These are phyloP conservation scores for Carollia perspicillata DNA, from an alignment of 2,113 vertebrate species.

Conservation along the genomic window DNA sequence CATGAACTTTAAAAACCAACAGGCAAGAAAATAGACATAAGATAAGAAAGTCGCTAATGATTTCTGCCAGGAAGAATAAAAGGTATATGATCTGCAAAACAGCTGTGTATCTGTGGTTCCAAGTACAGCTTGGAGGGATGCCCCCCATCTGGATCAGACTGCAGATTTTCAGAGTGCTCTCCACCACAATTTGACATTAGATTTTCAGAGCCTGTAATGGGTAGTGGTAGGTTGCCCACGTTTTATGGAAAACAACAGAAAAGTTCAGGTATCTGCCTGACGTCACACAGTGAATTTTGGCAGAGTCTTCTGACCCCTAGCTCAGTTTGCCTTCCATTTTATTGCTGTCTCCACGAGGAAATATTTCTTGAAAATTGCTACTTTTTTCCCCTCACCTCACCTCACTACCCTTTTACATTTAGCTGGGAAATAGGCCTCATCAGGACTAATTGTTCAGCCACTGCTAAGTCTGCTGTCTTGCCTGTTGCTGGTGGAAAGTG, in stretches of 20 bases:
- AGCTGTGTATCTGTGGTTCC: constrained; percentile 7
- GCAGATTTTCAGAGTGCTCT: neutral
- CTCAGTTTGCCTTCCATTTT: neutral
- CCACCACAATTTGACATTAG: neutral
- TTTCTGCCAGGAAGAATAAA: neutral
- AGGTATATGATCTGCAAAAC: neutral
- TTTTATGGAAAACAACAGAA: neutral
- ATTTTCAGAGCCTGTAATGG: neutral
- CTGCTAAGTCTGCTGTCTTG: constrained; percentile 75
- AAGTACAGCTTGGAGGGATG: neutral
- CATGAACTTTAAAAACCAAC: neutral
- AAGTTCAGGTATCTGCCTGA: neutral
- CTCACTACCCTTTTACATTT: constrained; percentile 63
- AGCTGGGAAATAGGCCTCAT: constrained; percentile 81
- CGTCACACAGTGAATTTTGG: neutral
- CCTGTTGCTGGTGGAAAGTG: constrained; percentile 70
- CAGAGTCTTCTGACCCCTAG: neutral
- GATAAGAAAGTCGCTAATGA: neutral
- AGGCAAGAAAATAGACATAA: neutral
- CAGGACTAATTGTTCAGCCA: constrained; percentile 79
- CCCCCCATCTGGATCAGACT: neutral
- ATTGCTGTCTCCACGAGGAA: constrained; percentile 52
- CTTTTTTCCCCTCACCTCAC: constrained; percentile 45
- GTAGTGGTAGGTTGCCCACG: neutral
- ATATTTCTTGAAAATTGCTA: constrained; percentile 64